Evolutionary conservation across 2,113 vertebrate species (phyloP).

Genomic region (Cebidichthys violaceus): DNA sequence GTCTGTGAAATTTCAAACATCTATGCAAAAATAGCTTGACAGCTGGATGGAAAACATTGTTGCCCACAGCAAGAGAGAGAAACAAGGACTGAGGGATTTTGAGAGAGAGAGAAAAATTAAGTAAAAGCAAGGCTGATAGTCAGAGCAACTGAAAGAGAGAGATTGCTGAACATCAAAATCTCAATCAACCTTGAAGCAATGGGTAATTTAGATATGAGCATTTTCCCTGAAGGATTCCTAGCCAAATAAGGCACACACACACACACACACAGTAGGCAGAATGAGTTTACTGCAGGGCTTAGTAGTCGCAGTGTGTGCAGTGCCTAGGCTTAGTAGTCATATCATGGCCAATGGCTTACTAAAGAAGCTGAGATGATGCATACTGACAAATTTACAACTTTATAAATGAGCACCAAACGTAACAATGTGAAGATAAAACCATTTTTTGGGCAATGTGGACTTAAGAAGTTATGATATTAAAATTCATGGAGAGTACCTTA

Average conservation of each 20-base stretch:
- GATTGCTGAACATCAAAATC: conserved; percentile 64
- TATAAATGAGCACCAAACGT: conserved; percentile 6
- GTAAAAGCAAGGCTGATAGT: conserved; percentile 6
- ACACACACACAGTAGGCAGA: conserved; percentile 29
- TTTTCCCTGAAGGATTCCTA: conserved; percentile 43
- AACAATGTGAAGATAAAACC: conserved; percentile 7
- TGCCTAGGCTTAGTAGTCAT: conserved; percentile 28
- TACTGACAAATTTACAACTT: conserved; percentile 23
- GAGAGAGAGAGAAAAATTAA: conserved; percentile 9
- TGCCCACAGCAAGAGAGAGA: conserved; percentile 7
- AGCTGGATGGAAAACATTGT: conserved; percentile 24
- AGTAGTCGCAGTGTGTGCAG: conserved; percentile 40
- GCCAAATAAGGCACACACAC: conserved; percentile 34
- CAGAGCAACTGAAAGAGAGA: not conserved
- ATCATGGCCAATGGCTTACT: conserved; percentile 28
- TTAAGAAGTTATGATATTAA: not conserved
- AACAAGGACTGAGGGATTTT: conserved; percentile 7
- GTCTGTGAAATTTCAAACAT: conserved; percentile 5
- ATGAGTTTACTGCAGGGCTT: conserved; percentile 61
- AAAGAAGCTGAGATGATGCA: conserved; percentile 29
- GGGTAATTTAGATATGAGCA: conserved; percentile 64
- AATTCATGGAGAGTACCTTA: not conserved
- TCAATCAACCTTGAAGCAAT: conserved; percentile 58
- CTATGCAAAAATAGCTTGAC: conserved; percentile 27
- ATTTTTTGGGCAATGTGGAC: not conserved